These are phyloP conservation scores for Sturmia bella DNA, from an alignment of 2,888 invertebrate species.

Conservation along the genomic window DNA sequence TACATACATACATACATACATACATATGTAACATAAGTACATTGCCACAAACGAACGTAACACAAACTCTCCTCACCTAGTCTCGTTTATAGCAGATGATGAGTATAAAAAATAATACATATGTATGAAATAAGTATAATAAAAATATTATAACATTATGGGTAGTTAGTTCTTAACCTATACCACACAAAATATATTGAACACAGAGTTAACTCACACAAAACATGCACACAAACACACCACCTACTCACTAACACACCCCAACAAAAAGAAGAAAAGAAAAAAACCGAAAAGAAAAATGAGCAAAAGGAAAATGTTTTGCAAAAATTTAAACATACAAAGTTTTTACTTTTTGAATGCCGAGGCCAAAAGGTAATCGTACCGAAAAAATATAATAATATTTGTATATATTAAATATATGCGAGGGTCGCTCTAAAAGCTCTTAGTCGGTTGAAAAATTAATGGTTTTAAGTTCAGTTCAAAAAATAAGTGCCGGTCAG, in stretches of 20 bases:
- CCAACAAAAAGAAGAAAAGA: background rate
- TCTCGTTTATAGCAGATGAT: constrained; percentile 42
- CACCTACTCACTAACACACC: constrained; percentile 33
- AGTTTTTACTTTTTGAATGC: constrained; percentile 72
- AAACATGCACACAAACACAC: constrained; percentile 2
- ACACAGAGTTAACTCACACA: constrained; percentile 51
- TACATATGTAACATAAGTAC: too few relatives aligned
- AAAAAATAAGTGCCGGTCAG: too few relatives aligned
- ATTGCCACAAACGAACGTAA: background rate
- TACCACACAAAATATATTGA: constrained; percentile 70
- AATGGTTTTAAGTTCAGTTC: too few relatives aligned
- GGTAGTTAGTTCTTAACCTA: constrained; percentile 72
- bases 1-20: too few relatives aligned
- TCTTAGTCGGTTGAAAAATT: background rate
- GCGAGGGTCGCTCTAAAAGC: background rate
- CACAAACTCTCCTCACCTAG: constrained; percentile 29
- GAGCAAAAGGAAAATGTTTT: constrained; percentile 19
- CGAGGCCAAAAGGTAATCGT: constrained; percentile 72
- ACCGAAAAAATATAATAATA: constrained; percentile 58
- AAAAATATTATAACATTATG: constrained; percentile 43
- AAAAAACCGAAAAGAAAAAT: constrained; percentile 4
- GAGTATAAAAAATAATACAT: constrained; percentile 39
- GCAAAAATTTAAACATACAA: constrained; percentile 54
- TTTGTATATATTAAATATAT: constrained; percentile 6
- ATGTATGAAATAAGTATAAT: constrained; percentile 15